A percentile compares a stretch with the other conserved stretches of the same genome.
Evolutionary conservation across 2,888 invertebrate species (phyloP).

Genomic region (Rotaria macrura): DNA sequence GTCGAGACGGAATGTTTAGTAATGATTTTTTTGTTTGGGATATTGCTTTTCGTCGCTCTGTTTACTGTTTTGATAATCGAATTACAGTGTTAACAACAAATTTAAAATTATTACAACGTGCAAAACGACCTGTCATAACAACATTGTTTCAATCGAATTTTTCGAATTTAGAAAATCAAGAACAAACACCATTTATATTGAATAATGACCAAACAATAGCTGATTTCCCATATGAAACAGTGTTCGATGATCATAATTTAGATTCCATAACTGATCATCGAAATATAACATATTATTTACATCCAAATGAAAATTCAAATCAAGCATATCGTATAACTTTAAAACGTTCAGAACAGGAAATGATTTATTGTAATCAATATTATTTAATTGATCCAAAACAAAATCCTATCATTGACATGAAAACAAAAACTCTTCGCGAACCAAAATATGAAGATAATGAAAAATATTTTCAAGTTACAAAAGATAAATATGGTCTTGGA

Average conservation of each 20-base stretch:
- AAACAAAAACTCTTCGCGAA: not conserved
- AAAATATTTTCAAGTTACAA: constrained; percentile 10
- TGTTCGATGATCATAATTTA: not conserved
- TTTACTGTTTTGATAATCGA: constrained; percentile 9
- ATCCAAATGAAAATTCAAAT: not conserved
- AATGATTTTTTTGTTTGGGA: not conserved
- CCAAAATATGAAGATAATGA: constrained; percentile 9
- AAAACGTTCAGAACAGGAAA: not conserved
- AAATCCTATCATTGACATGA: not conserved
- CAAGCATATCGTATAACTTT: not conserved
- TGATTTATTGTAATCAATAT: not conserved
- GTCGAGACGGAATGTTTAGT: not conserved
- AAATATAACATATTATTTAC: not conserved
- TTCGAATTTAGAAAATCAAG: not conserved
- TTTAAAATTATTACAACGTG: not conserved
- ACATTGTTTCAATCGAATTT: constrained; percentile 6
- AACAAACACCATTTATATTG: not conserved
- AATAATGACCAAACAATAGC: not conserved
- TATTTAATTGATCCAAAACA: constrained; percentile 4
- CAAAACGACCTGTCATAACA: not conserved
- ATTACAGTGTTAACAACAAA: not conserved
- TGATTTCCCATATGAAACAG: not conserved
- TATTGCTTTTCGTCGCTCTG: not conserved
- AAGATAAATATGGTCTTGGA: constrained; percentile 5
- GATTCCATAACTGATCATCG: not conserved